These are phyloP conservation scores for Paramacrobiotus metropolitanus DNA, from an alignment of 1,140 invertebrate genomes.

Conservation along the genomic window DNA sequence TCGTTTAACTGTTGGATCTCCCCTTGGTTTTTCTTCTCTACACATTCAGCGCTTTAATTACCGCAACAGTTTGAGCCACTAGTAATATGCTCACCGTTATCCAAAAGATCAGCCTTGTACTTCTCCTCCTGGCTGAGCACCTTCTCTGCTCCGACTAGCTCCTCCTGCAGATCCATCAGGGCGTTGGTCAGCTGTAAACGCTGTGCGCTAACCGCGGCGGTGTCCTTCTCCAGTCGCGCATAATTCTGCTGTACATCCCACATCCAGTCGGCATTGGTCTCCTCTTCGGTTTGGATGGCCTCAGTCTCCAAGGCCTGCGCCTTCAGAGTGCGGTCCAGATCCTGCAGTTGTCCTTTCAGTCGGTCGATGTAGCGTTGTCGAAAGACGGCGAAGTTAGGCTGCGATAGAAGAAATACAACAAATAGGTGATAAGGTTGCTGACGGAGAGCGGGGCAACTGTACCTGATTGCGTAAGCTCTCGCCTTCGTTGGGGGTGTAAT, in stretches of 20 bases:
- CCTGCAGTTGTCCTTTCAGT: background rate
- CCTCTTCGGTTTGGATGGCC: background rate
- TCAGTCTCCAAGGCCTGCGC: background rate
- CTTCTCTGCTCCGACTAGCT: background rate
- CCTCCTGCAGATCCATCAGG: background rate
- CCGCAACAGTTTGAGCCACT: background rate
- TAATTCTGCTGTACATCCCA: constrained; percentile 1
- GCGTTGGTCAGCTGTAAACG: background rate
- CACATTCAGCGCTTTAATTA: background rate
- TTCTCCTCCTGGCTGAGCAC: background rate
- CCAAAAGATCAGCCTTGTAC: background rate
- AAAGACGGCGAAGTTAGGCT: background rate
- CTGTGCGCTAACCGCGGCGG: background rate
- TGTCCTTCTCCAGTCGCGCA: background rate
- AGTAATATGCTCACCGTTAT: background rate
- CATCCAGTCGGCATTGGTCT: constrained; percentile 2
- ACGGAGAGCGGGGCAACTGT: no score
- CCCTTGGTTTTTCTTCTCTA: background rate
- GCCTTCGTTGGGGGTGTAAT: no score
- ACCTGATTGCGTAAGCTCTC: no score
- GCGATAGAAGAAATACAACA: background rate
- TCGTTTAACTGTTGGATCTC: background rate
- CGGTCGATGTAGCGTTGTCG: background rate
- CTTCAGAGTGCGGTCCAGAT: background rate
- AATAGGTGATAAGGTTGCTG: no score